Evolutionary conservation across 2,113 vertebrate species (phyloP).

Genomic region (Actenoides hombroni): DNA sequence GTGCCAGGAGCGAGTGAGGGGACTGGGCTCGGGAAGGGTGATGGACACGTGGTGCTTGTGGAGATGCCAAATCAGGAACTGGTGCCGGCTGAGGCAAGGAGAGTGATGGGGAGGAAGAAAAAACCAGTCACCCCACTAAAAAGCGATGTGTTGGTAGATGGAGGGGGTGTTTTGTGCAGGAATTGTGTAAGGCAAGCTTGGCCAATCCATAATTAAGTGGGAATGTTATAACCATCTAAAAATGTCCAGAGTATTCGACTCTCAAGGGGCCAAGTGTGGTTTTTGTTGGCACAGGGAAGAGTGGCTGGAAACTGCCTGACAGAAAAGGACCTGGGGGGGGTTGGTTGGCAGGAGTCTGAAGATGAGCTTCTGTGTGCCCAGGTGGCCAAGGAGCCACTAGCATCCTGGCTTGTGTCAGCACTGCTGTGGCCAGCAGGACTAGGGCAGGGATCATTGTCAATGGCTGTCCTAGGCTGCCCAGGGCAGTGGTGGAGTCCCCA

Average conservation of each 20-base stretch:
- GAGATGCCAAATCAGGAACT: neutral
- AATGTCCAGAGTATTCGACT: rapidly evolving
- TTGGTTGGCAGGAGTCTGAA: neutral
- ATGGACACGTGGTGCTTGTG: rapidly evolving
- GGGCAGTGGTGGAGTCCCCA: too few species aligned
- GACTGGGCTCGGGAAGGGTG: rapidly evolving
- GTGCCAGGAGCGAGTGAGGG: neutral
- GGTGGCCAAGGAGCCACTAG: neutral
- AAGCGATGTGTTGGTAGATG: rapidly evolving
- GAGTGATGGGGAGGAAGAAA: neutral
- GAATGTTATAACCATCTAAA: neutral
- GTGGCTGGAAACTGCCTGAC: neutral
- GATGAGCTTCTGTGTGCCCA: neutral
- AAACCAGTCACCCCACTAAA: rapidly evolving
- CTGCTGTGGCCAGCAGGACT: neutral
- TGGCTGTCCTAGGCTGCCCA: too few species aligned
- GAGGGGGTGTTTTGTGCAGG: rapidly evolving
- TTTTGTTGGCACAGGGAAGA: neutral
- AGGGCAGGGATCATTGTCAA: neutral
- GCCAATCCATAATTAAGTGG: neutral
- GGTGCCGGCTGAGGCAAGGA: neutral
- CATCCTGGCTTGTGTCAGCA: neutral
- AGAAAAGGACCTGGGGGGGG: neutral
- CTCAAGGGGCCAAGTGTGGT: rapidly evolving
- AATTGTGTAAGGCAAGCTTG: neutral